Conservation (phyloP, 2,113 vertebrate species). For the Stomatorhinus ivindoensis region DNA sequence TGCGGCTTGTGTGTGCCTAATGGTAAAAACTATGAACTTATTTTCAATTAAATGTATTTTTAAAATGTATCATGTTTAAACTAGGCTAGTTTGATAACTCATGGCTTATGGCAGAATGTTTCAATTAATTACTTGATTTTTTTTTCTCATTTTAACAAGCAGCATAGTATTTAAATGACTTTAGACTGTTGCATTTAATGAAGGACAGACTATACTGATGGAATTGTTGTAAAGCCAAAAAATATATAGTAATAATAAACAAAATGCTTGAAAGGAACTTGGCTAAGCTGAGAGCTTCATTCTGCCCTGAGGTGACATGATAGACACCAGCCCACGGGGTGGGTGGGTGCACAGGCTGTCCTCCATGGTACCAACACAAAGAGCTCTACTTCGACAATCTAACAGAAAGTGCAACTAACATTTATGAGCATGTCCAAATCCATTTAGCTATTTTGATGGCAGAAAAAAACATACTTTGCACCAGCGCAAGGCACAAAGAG, state of each 20-base stretch:
- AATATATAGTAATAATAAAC: slow-evolving; percentile 41
- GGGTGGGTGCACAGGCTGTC: no score
- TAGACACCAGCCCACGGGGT: background rate
- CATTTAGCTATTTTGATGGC: no score
- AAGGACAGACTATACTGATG: slow-evolving; percentile 19
- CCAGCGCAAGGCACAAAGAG: no score
- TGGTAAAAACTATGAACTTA: background rate
- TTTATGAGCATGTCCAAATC: no score
- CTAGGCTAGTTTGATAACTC: slow-evolving; percentile 19
- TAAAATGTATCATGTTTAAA: background rate
- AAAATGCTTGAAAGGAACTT: slow-evolving; percentile 1
- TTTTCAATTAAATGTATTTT: slow-evolving; percentile 27
- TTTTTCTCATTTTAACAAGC: slow-evolving; percentile 16
- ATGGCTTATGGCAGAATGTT: slow-evolving; percentile 4
- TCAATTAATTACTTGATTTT: background rate
- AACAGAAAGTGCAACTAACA: no score
- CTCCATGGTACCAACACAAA: background rate
- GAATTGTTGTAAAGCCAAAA: slow-evolving; percentile 42
- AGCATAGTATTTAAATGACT: slow-evolving; percentile 46
- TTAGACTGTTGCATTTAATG: slow-evolving; percentile 39
- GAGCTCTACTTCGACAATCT: no score
- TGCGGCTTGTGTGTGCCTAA: background rate
- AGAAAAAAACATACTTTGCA: no score
- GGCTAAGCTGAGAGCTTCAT: background rate
- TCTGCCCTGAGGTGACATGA: background rate